Conservation (phyloP, 1,140 invertebrate species). For the Oncopodura yosiiana region DNA sequence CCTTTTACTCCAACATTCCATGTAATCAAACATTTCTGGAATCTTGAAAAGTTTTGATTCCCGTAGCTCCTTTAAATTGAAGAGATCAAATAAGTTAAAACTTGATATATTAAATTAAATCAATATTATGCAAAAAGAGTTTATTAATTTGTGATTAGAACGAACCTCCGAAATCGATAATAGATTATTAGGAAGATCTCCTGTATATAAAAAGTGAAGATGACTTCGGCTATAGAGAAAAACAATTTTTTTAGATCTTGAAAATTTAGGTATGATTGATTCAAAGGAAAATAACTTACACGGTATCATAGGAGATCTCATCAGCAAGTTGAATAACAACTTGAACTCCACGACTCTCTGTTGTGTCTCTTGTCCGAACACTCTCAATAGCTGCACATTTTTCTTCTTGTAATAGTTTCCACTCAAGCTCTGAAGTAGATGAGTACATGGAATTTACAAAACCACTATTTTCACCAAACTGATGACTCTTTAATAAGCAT, state of each 20-base stretch:
- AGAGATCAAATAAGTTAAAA: neutral
- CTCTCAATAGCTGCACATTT: slow-evolving; percentile 18
- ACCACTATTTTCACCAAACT: slow-evolving; percentile 4
- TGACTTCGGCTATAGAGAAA: too few species aligned
- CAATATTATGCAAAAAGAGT: too few species aligned
- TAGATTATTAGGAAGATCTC: slow-evolving; percentile 28
- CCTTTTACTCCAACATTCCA: slow-evolving; percentile 15
- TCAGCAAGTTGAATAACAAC: slow-evolving; percentile 27
- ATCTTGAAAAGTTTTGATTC: slow-evolving; percentile 22
- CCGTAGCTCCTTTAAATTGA: slow-evolving; percentile 23
- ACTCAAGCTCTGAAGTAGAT: slow-evolving; percentile 22
- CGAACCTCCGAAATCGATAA: slow-evolving; percentile 11
- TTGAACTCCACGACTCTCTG: slow-evolving; percentile 19
- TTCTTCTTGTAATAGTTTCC: neutral
- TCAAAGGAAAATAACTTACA: too few species aligned
- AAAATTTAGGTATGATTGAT: too few species aligned
- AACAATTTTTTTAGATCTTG: too few species aligned
- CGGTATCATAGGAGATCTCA: slow-evolving; percentile 24
- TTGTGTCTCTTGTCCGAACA: slow-evolving; percentile 19
- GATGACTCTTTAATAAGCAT: slow-evolving; percentile 20
- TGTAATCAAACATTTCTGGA: slow-evolving; percentile 23
- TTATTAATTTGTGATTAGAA: neutral
- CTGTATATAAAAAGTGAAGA: slow-evolving; percentile 33
- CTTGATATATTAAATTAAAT: neutral
- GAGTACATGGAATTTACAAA: slow-evolving; percentile 24